Percentiles rank a stretch among this genome's conserved stretches.
Evolutionary conservation across 2,888 invertebrate species (phyloP).

Genomic region (Drosophila phalerata): DNA sequence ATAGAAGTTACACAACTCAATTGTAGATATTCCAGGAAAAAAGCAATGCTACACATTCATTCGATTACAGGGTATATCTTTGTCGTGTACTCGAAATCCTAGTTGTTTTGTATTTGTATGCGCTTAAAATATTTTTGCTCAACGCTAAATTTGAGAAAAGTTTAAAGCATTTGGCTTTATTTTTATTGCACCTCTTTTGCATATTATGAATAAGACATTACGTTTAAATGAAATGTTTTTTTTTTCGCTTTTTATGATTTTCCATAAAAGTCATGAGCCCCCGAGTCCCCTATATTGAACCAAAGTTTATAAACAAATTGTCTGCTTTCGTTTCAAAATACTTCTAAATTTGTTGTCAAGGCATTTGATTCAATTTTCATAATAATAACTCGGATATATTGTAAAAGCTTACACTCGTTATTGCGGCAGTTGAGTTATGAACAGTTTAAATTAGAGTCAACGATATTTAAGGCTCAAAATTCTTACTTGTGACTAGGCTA

Average conservation of each 20-base stretch:
- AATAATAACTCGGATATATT: slow-evolving; percentile 13
- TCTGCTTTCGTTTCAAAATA: not conserved
- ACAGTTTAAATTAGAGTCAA: not conserved
- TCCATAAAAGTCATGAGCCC: slow-evolving; percentile 14
- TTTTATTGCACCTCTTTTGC: slow-evolving; percentile 59
- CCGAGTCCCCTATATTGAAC: not conserved
- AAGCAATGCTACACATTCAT: not conserved
- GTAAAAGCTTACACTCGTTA: not conserved
- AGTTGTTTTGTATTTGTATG: slow-evolving; percentile 1
- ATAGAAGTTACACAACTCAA: not conserved
- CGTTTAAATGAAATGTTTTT: slow-evolving; percentile 43
- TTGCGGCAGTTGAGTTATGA: not conserved
- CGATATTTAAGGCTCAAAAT: not conserved
- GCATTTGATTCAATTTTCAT: slow-evolving; percentile 23
- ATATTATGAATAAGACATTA: slow-evolving; percentile 65
- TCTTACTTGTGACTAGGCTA: not conserved
- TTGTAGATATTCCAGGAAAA: not conserved
- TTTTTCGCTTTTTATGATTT: slow-evolving; percentile 39
- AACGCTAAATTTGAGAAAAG: slow-evolving; percentile 11
- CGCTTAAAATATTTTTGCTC: slow-evolving; percentile 6
- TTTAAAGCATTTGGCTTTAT: slow-evolving; percentile 31
- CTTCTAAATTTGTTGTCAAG: slow-evolving; percentile 9
- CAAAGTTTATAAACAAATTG: slow-evolving; percentile 11
- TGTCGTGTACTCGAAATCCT: not conserved
- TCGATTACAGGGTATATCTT: not conserved